Conservation (phyloP, 2,888 invertebrate species). For the Fissipunctia ypsillon region DNA sequence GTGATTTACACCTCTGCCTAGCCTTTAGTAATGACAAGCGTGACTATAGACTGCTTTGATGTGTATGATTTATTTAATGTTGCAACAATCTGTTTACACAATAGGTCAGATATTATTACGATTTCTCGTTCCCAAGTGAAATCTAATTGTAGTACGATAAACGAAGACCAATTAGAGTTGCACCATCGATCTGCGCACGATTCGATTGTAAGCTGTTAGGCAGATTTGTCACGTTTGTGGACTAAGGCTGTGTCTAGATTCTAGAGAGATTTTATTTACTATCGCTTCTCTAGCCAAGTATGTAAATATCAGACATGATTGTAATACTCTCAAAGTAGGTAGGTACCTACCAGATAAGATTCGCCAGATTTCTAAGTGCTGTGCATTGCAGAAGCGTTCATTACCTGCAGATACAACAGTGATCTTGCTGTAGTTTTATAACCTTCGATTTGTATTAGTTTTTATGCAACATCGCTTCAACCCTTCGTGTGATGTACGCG, state of each 20-base stretch:
- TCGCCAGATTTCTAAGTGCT: background rate
- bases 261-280: conserved; percentile 21
- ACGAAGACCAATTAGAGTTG: conserved; percentile 59
- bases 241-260: conserved; percentile 22
- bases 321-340: background rate
- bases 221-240: conserved; percentile 55
- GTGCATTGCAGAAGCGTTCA: background rate
- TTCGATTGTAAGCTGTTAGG: conserved; percentile 47
- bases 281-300: conserved; percentile 15
- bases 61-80: conserved; percentile 36
- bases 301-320: conserved; percentile 14
- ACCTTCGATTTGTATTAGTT: background rate
- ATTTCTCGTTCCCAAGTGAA: conserved; percentile 54
- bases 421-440: too few relatives aligned
- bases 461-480: too few relatives aligned
- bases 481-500: too few relatives aligned
- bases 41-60: conserved; percentile 15
- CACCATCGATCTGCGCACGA: conserved; percentile 56
- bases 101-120: conserved; percentile 64
- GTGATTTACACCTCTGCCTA: background rate
- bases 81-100: conserved; percentile 50
- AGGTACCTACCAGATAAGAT: too few relatives aligned
- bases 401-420: background rate
- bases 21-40: background rate
- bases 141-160: conserved; percentile 61